Evolutionary conservation across 2,113 vertebrate species (phyloP).

Genomic region (Ascaphus truei): DNA sequence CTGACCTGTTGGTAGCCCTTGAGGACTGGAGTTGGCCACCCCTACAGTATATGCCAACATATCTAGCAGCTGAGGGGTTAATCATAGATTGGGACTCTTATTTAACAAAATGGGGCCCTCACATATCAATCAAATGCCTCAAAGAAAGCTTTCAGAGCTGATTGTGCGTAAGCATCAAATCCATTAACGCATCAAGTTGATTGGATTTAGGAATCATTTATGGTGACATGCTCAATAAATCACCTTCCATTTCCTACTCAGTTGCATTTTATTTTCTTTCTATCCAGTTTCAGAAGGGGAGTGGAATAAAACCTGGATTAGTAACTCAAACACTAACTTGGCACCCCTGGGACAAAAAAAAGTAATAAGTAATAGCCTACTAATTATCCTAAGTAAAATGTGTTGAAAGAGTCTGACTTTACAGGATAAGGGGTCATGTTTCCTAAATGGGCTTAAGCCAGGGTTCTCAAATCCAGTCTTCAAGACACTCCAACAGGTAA

Average conservation of each 20-base stretch:
- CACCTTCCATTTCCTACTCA: conserved; percentile 4
- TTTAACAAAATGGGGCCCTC: neutral
- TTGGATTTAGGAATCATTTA: conserved; percentile 16
- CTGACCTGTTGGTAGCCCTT: no score
- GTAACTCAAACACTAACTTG: neutral
- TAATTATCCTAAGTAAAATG: conserved; percentile 5
- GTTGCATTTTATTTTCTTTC: conserved; percentile 8
- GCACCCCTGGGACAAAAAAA: conserved; percentile 2
- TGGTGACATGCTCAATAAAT: conserved; percentile 20
- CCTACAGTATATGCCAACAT: no score
- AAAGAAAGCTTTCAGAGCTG: neutral
- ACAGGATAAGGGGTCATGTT: no score
- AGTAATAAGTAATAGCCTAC: neutral
- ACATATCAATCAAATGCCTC: conserved; percentile 4
- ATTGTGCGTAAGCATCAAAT: neutral
- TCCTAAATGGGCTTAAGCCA: no score
- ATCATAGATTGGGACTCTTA: no score
- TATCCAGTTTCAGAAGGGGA: neutral
- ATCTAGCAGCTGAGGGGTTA: no score
- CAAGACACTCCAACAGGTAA: no score
- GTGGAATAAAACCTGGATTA: neutral
- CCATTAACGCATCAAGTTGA: conserved; percentile 28
- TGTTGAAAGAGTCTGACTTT: neutral
- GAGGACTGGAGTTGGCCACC: no score
- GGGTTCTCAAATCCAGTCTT: no score